Conservation (phyloP, 64 coral and sea anemone genomes). For the Orbicella faveolata region DNA sequence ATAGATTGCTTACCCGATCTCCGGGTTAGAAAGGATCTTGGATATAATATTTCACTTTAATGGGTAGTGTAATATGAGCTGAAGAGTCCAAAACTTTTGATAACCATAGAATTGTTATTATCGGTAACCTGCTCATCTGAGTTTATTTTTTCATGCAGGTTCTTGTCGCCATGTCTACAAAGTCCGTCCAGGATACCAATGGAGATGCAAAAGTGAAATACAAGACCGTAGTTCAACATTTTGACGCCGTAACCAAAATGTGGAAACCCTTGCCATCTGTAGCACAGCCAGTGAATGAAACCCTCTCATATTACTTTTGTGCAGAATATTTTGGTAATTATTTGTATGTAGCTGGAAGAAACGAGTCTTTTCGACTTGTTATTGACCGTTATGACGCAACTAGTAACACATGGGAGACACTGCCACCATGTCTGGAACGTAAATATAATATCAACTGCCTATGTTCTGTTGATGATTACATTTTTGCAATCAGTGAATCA, state of each 20-base stretch:
- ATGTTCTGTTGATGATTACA: neutral
- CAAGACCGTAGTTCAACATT: neutral
- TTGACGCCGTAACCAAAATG: neutral
- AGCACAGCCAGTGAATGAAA: too few relatives aligned
- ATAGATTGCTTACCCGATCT: too few relatives aligned
- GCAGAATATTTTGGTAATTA: neutral
- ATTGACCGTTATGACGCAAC: neutral
- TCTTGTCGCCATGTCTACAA: neutral
- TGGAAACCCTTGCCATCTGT: neutral
- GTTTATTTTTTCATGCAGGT: neutral
- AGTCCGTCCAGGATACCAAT: too few relatives aligned
- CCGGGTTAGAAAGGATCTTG: too few relatives aligned
- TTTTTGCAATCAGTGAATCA: neutral
- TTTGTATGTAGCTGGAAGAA: neutral
- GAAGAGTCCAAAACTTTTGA: too few relatives aligned
- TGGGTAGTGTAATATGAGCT: too few relatives aligned
- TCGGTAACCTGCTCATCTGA: too few relatives aligned
- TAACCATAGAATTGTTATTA: too few relatives aligned
- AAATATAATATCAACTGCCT: neutral
- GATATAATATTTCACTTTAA: too few relatives aligned
- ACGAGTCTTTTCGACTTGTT: accelerated
- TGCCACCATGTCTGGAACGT: neutral
- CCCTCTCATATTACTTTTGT: neutral
- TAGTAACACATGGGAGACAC: neutral
- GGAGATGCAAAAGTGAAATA: neutral